Conservation (phyloP, 2,888 invertebrate genomes). For the Apamea anceps region DNA sequence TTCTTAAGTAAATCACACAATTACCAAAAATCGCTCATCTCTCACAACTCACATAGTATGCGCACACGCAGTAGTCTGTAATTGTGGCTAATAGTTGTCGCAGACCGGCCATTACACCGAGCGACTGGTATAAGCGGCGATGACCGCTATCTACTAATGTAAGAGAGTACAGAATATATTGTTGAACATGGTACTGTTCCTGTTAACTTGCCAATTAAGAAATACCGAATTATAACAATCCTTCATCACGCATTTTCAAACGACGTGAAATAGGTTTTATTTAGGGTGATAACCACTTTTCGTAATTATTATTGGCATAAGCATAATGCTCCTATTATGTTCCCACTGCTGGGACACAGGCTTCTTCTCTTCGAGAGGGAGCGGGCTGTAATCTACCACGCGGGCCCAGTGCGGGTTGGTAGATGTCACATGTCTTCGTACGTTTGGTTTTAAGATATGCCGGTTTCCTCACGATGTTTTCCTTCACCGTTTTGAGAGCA, state of each 20-base stretch:
- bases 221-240: neutral
- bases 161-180: conserved; percentile 27
- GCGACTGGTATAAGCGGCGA: conserved; percentile 47
- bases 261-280: no score
- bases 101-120: conserved; percentile 70
- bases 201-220: conserved; percentile 12
- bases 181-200: neutral
- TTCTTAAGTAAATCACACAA: neutral
- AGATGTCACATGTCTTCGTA: no score
- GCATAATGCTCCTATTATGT: no score
- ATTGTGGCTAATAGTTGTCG: conserved; percentile 78
- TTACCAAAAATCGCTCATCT: conserved; percentile 25
- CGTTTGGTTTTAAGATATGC: no score
- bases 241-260: neutral
- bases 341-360: no score
- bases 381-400: no score
- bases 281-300: neutral
- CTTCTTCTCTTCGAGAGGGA: no score
- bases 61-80: conserved; percentile 61
- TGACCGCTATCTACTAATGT: conserved; percentile 46
- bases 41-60: conserved; percentile 46
- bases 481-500: no score
- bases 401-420: no score
- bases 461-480: no score
- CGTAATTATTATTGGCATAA: no score